These are phyloP conservation scores for Aphaenogaster ashmeadi DNA, from an alignment of 1,140 invertebrate species.

Conservation along the genomic window DNA sequence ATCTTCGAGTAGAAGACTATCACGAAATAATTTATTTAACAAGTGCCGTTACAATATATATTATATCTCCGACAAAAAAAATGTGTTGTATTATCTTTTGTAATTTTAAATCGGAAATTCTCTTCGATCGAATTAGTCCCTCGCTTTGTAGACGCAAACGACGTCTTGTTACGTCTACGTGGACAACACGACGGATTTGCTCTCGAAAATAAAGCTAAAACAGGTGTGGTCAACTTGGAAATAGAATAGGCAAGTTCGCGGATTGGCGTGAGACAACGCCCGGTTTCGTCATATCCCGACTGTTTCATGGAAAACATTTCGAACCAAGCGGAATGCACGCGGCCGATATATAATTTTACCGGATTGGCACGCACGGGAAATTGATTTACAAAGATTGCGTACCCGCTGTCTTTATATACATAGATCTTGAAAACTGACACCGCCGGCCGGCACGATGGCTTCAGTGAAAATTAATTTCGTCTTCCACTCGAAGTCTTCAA, in stretches of 20 bases:
- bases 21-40: background rate
- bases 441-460: background rate
- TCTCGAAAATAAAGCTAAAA: conserved; percentile 76
- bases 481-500: background rate
- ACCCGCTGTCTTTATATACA: background rate
- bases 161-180: conserved; percentile 28
- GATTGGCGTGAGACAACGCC: conserved; percentile 70
- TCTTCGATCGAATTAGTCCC: conserved; percentile 32
- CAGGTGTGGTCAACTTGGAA: conserved; percentile 74
- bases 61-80: background rate
- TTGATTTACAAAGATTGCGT: background rate
- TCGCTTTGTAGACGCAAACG: conserved; percentile 28
- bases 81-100: background rate
- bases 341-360: background rate
- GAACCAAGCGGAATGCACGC: conserved; percentile 3
- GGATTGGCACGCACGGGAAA: background rate
- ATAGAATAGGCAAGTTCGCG: conserved; percentile 72
- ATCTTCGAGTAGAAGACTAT: background rate
- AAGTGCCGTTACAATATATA: background rate
- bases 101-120: background rate
- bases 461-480: background rate
- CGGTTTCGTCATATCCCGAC: conserved; percentile 62
- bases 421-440: conserved; percentile 1
- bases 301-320: conserved; percentile 38
- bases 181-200: conserved; percentile 28